phyloP scores from a whole-genome alignment of 2,113 vertebrate species.

The Clarias magur region DNA sequence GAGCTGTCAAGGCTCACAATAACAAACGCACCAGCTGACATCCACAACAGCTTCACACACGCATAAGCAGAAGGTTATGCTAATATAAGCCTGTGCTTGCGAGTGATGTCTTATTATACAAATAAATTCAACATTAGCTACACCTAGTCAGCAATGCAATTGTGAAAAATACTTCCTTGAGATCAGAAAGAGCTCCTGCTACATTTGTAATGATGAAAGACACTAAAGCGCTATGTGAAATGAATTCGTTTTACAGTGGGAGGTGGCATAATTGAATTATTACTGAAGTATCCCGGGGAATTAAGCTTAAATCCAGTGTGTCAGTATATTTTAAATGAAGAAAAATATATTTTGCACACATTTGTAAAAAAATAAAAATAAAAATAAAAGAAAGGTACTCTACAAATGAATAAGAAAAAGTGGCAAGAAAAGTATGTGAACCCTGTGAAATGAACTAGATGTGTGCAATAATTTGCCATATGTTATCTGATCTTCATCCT shows the following conservation, averaged over 20 bases:
- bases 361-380: background rate
- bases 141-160: constrained; percentile 21
- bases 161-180: background rate
- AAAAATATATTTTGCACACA: background rate
- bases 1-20: constrained; percentile 63
- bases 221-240: background rate
- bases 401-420: too few species aligned
- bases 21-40: constrained; percentile 52
- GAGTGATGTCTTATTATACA: constrained; percentile 64
- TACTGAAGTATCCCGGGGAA: background rate
- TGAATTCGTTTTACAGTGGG: background rate
- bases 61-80: constrained; percentile 56
- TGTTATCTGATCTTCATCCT: too few species aligned
- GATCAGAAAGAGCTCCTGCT: constrained; percentile 5
- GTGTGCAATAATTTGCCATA: too few species aligned
- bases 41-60: constrained; percentile 39
- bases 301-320: too few species aligned
- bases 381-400: too few species aligned
- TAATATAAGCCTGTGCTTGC: constrained; percentile 61
- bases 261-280: background rate
- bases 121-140: constrained; percentile 45
- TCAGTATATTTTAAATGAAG: background rate
- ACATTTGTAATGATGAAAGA: constrained; percentile 3
- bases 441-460: too few species aligned
- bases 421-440: too few species aligned